Conservation (phyloP, 2,113 vertebrate genomes). For the Tympanuchus pallidicinctus region DNA sequence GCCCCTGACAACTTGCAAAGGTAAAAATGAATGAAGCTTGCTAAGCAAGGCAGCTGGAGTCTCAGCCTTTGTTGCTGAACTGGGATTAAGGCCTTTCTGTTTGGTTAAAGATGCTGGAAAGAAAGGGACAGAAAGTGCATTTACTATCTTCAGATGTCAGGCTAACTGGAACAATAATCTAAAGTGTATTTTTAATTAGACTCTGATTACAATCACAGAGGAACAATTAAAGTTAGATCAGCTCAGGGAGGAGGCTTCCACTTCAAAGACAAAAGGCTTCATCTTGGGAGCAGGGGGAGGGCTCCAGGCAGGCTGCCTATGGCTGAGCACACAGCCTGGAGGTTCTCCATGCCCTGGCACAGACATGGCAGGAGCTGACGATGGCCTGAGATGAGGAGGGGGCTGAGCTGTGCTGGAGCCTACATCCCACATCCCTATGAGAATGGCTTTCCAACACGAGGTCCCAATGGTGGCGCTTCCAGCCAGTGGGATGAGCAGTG, state of each 20-base stretch:
- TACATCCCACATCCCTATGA: no score
- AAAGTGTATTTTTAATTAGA: slow-evolving; percentile 57
- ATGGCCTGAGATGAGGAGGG: accelerated
- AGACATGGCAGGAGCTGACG: accelerated
- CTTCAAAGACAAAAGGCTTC: slow-evolving; percentile 16
- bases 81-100: neutral
- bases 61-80: slow-evolving; percentile 1
- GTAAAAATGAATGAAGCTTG: neutral
- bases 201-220: neutral
- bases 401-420: neutral
- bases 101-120: neutral
- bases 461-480: neutral
- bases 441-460: accelerated
- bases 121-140: slow-evolving; percentile 9
- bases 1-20: neutral
- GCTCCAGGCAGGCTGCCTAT: neutral
- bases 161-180: neutral
- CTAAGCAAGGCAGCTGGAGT: neutral
- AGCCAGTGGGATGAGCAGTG: accelerated
- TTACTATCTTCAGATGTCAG: slow-evolving; percentile 43
- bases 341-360: neutral
- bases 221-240: slow-evolving; percentile 47
- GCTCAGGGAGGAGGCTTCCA: neutral
- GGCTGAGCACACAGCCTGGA: accelerated
- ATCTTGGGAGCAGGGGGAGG: neutral